phyloP scores from a whole-genome alignment of 2,797 vertebrate genomes.

The Meriones psammophilus region DNA sequence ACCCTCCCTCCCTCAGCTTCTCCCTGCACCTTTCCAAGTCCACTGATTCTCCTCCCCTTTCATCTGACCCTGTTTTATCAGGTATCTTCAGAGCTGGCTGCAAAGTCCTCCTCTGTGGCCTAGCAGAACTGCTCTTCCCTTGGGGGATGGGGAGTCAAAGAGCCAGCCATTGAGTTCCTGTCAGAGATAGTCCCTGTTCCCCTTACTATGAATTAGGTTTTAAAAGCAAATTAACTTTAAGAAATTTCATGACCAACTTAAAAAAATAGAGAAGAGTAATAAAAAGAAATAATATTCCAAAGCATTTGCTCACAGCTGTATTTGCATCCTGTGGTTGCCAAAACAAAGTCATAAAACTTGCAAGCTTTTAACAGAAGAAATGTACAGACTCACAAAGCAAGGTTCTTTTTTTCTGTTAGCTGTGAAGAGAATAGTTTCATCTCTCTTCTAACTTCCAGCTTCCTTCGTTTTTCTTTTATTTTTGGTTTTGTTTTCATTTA shows the following conservation, averaged over 20 bases:
- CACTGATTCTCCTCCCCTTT: no score
- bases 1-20: no score
- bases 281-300: neutral
- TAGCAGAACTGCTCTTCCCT: no score
- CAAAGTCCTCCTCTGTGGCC: no score
- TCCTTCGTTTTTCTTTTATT: no score
- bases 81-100: no score
- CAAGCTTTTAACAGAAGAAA: constrained; percentile 1
- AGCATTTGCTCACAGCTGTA: neutral
- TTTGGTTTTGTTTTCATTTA: neutral
- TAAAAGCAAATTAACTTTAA: constrained; percentile 24
- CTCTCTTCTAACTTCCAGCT: neutral
- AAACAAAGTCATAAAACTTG: constrained; percentile 23
- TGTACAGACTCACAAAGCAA: neutral
- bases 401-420: neutral
- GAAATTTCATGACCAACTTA: neutral
- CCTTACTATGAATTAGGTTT: neutral
- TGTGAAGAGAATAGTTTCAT: neutral
- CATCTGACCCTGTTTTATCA: no score
- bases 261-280: neutral
- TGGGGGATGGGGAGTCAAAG: no score
- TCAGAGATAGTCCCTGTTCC: no score
- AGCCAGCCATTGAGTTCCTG: no score
- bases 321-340: neutral
- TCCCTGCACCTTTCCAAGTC: no score